Base-by-base conservation (phyloP, 2,113 vertebrate species). In the Neogale vison region DNA sequence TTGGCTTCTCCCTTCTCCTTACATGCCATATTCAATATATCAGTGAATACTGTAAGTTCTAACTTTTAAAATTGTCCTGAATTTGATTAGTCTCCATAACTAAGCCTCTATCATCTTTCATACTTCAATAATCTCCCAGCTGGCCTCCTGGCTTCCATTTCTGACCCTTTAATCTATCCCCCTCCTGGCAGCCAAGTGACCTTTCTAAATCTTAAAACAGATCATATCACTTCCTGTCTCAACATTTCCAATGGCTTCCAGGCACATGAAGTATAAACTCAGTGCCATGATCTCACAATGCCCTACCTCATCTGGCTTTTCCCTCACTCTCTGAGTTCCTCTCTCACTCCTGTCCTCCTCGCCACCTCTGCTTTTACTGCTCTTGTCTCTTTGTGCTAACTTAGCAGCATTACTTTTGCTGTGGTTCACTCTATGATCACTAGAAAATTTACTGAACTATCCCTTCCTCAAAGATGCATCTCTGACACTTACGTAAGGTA, bases 11-110 rank as follows among this genome's bases (percentile, higher is more conserved):
- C 36, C 8, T 39, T 74, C 76, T 65, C 21, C 5, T 80, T 69
- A n/a, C 6, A 63, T 36, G 45, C 29, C 45, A 26, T 71, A 72
- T 2, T 14, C 34, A 85, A 77, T 24, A 34, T n/a, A 92, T 59
- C 63, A 81, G 5, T 10, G 88, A 88, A 26, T 63, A 76, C 7
- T 72, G 0, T 82, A 34, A 6, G 3, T 34, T 72, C 18, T 67
- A 63, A 61, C 17, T 90, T 96, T 93, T 42, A 71, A 65, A 45
- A 71, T 92, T 45, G 65, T 81, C 59, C 81, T 74, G 29, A 94
- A 88, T 31, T 85, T 77, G 65, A 69, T 89, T 88, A 57, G 26
- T 88, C 77, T 95, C 67, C 67, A 52, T 36, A 86, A 29, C 17
- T 42, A 74, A 92, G 6, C 8, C 59, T 81, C 39, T 45, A 39